A percentile compares a stretch with the other conserved stretches of the same genome.
phyloP scores from a whole-genome alignment of 2,888 invertebrate genomes.

The Agrochola macilenta region DNA sequence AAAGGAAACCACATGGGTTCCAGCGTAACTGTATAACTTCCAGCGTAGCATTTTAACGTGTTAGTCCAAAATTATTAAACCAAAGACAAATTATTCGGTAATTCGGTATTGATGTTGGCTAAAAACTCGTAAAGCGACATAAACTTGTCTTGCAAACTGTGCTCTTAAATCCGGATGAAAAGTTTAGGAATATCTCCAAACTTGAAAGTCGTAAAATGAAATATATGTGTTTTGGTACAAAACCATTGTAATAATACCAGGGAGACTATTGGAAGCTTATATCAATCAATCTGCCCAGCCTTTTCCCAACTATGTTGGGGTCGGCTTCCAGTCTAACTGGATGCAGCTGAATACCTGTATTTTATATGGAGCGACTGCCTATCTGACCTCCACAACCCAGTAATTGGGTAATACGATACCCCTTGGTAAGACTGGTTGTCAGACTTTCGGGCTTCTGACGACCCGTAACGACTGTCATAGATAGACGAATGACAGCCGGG shows the following conservation, averaged over 20 bases:
- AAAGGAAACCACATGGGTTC: background rate
- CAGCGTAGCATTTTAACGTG: background rate
- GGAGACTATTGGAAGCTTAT: background rate
- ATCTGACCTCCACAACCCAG: too few species aligned
- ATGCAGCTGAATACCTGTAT: too few species aligned
- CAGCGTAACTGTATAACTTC: background rate
- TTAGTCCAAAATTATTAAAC: background rate
- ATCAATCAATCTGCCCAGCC: too few species aligned
- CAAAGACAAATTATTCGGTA: slow-evolving; percentile 2
- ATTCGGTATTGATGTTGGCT: background rate
- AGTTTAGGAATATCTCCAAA: slow-evolving; percentile 21
- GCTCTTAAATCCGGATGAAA: slow-evolving; percentile 3
- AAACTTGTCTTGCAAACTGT: slow-evolving; percentile 6
- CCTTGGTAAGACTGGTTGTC: too few species aligned
- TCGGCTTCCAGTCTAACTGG: too few species aligned
- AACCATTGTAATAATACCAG: background rate
- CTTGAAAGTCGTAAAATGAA: slow-evolving; percentile 19
- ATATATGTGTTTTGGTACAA: slow-evolving; percentile 11
- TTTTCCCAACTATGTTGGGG: too few species aligned
- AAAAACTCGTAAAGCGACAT: slow-evolving; percentile 5
- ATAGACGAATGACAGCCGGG: too few species aligned
- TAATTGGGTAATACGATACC: too few species aligned
- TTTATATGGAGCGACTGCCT: too few species aligned
- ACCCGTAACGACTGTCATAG: too few species aligned
- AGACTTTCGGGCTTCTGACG: too few species aligned